Evolutionary conservation across 2,888 invertebrate genomes (phyloP).

Genomic region (Noctua comes): DNA sequence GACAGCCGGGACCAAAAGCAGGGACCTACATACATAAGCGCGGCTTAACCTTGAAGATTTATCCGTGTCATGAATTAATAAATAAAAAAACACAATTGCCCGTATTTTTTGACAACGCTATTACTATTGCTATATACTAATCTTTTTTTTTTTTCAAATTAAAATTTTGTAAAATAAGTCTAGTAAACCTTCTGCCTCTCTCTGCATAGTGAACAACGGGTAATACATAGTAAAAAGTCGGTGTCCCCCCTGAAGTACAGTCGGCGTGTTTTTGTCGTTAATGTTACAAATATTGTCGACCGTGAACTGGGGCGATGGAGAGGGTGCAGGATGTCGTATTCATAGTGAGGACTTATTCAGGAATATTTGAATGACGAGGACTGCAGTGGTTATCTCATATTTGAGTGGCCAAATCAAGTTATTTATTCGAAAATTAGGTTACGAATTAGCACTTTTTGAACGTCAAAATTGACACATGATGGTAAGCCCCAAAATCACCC

Average conservation of each 20-base stretch:
- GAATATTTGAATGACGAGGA: not conserved
- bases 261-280: constrained; percentile 75
- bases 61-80: no score
- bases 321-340: constrained; percentile 69
- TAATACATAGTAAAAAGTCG: constrained; percentile 39
- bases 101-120: no score
- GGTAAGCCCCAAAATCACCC: no score
- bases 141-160: no score
- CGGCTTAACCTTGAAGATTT: no score
- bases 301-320: constrained; percentile 73
- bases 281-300: constrained; percentile 83
- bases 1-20: not conserved
- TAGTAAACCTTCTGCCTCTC: constrained; percentile 40
- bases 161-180: no score
- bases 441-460: not conserved
- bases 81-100: no score
- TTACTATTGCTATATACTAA: no score
- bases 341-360: constrained; percentile 61
- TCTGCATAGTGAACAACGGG: not conserved
- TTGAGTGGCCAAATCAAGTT: not conserved
- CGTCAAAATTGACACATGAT: not conserved
- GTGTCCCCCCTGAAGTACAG: constrained; percentile 30
- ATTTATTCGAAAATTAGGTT: not conserved
- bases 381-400: not conserved
- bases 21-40: no score